Base-by-base conservation (phyloP, 2,888 invertebrate species). In the Oxytorus armatus region DNA sequence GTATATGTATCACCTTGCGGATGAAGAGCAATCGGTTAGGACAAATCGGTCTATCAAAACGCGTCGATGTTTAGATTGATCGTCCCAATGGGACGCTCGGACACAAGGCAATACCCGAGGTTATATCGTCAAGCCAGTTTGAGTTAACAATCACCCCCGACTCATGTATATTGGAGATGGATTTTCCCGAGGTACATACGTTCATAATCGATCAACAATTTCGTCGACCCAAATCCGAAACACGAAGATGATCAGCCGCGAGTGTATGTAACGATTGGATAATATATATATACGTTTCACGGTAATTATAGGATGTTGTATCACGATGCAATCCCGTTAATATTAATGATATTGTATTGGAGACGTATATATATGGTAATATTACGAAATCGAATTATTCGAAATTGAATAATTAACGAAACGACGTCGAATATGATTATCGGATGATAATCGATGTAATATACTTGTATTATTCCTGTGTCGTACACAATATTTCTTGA, bases 161-260 rank as follows among this genome's bases (percentile, higher is more conserved):
- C n/a, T n/a, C n/a, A 25, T 23, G 75, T 77, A 79, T 77, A 81
- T 82, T 73, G 74, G 70, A 80, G 78, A 77, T 77, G 77, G 49
- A 39, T 42, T 63, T 55, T 23, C 21, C n/a, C 21, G 33, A n/a
- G 33, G n/a, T n/a, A n/a, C 55, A 23, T 33, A 69, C 49, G 55
- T 49, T 47, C 21, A 63, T 76, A 73, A 80, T 80, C 80, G 80
- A 80, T 80, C 73, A 61, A 73, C 55, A 68, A 77, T 80, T 80
- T 73, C 76, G 55, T 72, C 79, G 76, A 55, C 51, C 73, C 55
- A 73, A 73, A 80, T 77, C 72, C 39, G 44, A 16, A 36, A 25
- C 55, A 29, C 39, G 55, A 68, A 66, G 39, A 63, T 36, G 53
- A 73, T 47, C 70, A 72, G 44, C 23, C 63, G 8, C 23, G 36